Percentiles rank a stretch among this genome's conserved stretches.
Evolutionary conservation across 1,140 invertebrate species (phyloP).

Genomic region (Sogatella furcifera): DNA sequence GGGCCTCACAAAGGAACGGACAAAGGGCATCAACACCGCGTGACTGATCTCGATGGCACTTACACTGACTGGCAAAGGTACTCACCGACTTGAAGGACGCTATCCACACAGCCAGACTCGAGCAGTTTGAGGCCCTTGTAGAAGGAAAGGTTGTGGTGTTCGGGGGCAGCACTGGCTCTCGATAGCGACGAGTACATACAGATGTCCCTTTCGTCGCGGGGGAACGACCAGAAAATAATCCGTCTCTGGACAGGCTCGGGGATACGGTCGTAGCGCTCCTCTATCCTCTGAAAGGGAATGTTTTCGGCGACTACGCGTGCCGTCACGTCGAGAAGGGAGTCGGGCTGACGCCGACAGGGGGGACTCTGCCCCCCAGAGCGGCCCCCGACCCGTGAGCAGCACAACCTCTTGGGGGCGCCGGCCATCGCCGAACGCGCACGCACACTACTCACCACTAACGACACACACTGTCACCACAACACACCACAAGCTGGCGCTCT

Average conservation of each 20-base stretch:
- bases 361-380: neutral
- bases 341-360: slow-evolving; percentile 33
- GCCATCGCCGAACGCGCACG: slow-evolving; percentile 15
- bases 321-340: slow-evolving; percentile 66
- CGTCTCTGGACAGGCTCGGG: slow-evolving; percentile 77
- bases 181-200: slow-evolving; percentile 80
- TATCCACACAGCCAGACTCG: slow-evolving; percentile 66
- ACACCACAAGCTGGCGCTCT: neutral
- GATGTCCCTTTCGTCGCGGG: slow-evolving; percentile 73
- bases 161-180: slow-evolving; percentile 36
- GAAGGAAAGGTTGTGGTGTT: slow-evolving; percentile 70
- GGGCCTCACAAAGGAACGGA: no score
- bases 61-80: slow-evolving; percentile 23
- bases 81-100: slow-evolving; percentile 83
- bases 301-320: slow-evolving; percentile 73
- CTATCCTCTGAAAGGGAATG: slow-evolving; percentile 75
- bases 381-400: slow-evolving; percentile 31
- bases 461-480: slow-evolving; percentile 1
- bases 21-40: no score
- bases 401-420: slow-evolving; percentile 27
- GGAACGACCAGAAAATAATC: slow-evolving; percentile 83
- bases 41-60: no score
- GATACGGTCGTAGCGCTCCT: slow-evolving; percentile 74
- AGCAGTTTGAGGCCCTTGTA: slow-evolving; percentile 73
- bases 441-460: slow-evolving; percentile 5